Percentiles rank a stretch among this genome's conserved stretches.
These are phyloP conservation scores for Melanotaenia trifasciata DNA, from an alignment of 2,797 vertebrate species.

Conservation along the genomic window DNA sequence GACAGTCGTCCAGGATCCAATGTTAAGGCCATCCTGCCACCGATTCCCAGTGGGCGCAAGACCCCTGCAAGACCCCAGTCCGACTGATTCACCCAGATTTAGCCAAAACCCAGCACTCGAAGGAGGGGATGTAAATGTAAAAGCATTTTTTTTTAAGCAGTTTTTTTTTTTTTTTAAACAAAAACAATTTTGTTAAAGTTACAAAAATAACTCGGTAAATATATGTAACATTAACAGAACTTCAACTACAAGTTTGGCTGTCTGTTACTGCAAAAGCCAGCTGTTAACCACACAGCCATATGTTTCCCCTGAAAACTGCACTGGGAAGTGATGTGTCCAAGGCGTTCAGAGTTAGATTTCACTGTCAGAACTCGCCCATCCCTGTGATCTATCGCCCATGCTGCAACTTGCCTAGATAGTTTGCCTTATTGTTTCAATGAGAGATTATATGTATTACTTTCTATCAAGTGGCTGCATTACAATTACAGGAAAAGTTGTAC, in stretches of 20 bases:
- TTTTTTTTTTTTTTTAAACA: neutral
- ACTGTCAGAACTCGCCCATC: conserved; percentile 33
- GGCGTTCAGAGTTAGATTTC: conserved; percentile 15
- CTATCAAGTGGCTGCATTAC: conserved; percentile 25
- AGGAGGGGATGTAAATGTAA: neutral
- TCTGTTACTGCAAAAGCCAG: neutral
- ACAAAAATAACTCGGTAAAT: neutral
- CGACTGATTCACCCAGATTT: conserved; percentile 26
- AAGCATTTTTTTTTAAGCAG: neutral
- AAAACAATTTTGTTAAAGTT: neutral
- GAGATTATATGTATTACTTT: conserved; percentile 16
- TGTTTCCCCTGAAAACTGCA: conserved; percentile 11
- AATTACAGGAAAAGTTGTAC: conserved; percentile 37
- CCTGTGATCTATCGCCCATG: conserved; percentile 39
- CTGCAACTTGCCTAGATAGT: conserved; percentile 31
- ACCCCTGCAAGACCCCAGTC: conserved; percentile 46
- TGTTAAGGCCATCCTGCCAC: conserved; percentile 86
- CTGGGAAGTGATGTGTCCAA: neutral
- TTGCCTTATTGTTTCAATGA: conserved; percentile 8
- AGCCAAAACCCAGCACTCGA: neutral
- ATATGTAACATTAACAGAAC: neutral
- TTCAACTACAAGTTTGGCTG: neutral
- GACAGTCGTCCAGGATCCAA: conserved; percentile 77
- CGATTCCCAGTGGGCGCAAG: conserved; percentile 84
- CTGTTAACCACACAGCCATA: conserved; percentile 21